Percentiles rank a stretch among this genome's conserved stretches.
phyloP scores from a whole-genome alignment of 2,113 vertebrate species.

The Malaclemys terrapin region DNA sequence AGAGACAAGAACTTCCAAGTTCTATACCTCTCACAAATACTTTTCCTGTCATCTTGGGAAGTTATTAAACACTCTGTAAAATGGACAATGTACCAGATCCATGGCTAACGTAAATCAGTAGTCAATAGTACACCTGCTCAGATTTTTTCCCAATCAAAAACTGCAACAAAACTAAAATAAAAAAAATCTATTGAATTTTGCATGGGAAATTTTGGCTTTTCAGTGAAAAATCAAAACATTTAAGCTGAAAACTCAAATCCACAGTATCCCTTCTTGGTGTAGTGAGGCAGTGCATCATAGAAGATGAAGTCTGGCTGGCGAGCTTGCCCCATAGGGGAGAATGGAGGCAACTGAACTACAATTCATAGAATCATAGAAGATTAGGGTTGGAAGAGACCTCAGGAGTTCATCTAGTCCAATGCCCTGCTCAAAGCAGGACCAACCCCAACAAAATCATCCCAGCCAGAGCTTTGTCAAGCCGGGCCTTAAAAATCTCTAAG shows the following conservation, averaged over 20 bases:
- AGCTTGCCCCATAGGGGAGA: background rate
- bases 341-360: background rate
- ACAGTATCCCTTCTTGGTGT: background rate
- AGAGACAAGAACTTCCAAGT: background rate
- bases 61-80: background rate
- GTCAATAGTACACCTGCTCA: accelerated
- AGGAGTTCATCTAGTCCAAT: no score
- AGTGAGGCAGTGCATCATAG: background rate
- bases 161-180: background rate
- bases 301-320: background rate
- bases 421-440: no score
- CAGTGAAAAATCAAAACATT: background rate
- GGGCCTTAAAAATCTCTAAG: no score
- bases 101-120: background rate
- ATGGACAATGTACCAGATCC: background rate
- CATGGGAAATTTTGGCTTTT: background rate
- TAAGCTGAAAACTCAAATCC: background rate
- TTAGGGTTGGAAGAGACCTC: no score
- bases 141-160: background rate
- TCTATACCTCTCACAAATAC: background rate
- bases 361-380: background rate
- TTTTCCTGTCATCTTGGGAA: accelerated
- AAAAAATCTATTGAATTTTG: background rate
- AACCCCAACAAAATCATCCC: no score
- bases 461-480: no score